Conservation (phyloP, 2,797 vertebrate species). For the Phoebastria nigripes region DNA sequence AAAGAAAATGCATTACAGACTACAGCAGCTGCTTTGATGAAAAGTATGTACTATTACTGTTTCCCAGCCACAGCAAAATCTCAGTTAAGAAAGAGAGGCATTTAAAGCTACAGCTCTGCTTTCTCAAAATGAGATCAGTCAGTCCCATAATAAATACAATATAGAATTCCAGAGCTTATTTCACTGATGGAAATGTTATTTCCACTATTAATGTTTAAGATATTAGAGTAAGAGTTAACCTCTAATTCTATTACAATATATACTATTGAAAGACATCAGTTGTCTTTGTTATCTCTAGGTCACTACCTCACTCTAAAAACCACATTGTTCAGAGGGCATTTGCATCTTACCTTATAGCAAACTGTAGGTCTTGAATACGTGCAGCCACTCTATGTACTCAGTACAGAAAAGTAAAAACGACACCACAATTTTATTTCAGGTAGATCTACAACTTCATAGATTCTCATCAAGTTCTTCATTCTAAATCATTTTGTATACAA, state of each 20-base stretch:
- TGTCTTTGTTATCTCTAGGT: not conserved
- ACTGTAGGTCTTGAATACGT: not conserved
- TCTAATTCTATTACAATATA: not conserved
- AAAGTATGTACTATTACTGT: not conserved
- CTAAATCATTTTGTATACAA: not conserved
- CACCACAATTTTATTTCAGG: not conserved
- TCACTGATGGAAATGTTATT: not conserved
- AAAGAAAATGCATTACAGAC: constrained; percentile 7
- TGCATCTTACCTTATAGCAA: not conserved
- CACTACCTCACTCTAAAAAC: not conserved
- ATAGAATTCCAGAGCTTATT: not conserved
- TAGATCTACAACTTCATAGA: not conserved
- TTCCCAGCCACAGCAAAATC: not conserved
- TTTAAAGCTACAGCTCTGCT: not conserved
- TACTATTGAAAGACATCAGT: not conserved
- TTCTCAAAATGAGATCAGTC: not conserved
- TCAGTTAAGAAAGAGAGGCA: not conserved
- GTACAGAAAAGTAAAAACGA: not conserved
- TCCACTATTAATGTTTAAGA: not conserved
- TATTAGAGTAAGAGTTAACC: not conserved
- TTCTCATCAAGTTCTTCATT: not conserved
- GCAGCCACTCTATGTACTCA: not conserved
- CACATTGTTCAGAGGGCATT: not conserved
- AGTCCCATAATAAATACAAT: not conserved
- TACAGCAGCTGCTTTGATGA: constrained; percentile 21